A percentile compares a stretch with the other conserved stretches of the same genome.
These are phyloP conservation scores for Coregonus ussuriensis DNA, from an alignment of 2,797 vertebrate species.

Conservation along the genomic window DNA sequence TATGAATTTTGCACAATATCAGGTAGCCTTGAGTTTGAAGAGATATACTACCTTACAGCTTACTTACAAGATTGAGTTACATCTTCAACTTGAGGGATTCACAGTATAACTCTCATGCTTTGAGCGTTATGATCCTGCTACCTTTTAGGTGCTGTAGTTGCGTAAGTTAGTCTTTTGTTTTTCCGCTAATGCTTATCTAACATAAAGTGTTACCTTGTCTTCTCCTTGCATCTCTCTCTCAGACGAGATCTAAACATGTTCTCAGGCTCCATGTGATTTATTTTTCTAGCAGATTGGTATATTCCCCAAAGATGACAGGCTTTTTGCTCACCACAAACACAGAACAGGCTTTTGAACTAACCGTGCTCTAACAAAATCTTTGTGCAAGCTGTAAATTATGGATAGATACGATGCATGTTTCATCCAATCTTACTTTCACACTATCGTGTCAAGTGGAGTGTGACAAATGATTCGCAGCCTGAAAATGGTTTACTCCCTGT, in stretches of 20 bases:
- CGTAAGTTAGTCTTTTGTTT: neutral
- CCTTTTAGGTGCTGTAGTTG: neutral
- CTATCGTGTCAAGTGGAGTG: constrained; percentile 39
- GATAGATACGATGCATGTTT: constrained; percentile 39
- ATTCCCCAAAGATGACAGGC: constrained; percentile 20
- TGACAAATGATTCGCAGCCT: constrained; percentile 39
- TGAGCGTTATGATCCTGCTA: neutral
- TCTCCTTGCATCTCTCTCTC: neutral
- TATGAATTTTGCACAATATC: neutral
- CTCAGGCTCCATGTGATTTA: constrained; percentile 36
- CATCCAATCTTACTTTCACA: constrained; percentile 45
- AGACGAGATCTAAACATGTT: neutral
- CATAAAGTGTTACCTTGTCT: neutral
- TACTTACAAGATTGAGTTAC: neutral
- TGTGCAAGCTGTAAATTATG: constrained; percentile 47
- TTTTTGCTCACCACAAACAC: constrained; percentile 36
- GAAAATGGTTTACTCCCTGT: constrained; percentile 22
- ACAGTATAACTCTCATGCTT: neutral
- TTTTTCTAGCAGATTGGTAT: constrained; percentile 31
- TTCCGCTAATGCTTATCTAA: neutral
- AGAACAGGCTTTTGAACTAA: constrained; percentile 6
- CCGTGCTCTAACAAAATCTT: neutral
- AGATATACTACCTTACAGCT: neutral
- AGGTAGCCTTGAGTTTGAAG: neutral
- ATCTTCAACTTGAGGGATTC: neutral